phyloP scores from a whole-genome alignment of 2,113 vertebrate species.

The Tinamus guttatus region DNA sequence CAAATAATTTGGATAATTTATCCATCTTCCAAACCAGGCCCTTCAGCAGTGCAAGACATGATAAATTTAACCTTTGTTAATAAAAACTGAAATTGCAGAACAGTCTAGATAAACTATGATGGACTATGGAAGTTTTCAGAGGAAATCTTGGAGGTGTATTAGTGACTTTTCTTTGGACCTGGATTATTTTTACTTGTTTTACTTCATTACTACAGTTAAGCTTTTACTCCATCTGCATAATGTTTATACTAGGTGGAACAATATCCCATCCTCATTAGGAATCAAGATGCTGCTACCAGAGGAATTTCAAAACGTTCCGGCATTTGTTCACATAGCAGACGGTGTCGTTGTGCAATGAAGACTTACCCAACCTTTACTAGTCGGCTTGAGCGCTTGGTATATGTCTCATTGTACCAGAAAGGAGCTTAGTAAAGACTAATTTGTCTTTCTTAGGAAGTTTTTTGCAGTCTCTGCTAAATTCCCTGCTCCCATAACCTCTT shows the following conservation, averaged over 20 bases:
- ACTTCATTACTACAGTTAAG: neutral
- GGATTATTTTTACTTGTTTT: neutral
- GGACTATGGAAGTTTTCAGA: neutral
- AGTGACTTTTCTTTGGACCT: neutral
- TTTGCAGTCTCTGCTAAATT: constrained; percentile 25
- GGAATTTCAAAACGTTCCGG: neutral
- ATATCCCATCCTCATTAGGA: neutral
- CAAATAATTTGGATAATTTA: neutral
- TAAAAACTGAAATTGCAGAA: neutral
- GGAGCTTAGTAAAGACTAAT: neutral
- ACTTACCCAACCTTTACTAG: neutral
- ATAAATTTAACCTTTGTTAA: neutral
- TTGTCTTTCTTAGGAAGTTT: neutral
- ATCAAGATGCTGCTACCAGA: constrained; percentile 13
- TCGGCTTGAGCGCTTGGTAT: neutral
- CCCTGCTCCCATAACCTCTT: neutral
- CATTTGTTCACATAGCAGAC: neutral
- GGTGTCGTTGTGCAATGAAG: constrained; percentile 17
- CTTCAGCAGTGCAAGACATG: neutral
- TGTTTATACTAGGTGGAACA: constrained; percentile 13
- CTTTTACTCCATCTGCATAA: neutral
- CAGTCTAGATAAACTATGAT: neutral
- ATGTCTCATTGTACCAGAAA: neutral
- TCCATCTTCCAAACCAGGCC: neutral
- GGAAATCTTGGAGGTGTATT: neutral